Evolutionary conservation across 2,113 vertebrate species (phyloP), one percentile per base, ranked within the genome.

Genomic region (Acanthisitta chloris): DNA sequence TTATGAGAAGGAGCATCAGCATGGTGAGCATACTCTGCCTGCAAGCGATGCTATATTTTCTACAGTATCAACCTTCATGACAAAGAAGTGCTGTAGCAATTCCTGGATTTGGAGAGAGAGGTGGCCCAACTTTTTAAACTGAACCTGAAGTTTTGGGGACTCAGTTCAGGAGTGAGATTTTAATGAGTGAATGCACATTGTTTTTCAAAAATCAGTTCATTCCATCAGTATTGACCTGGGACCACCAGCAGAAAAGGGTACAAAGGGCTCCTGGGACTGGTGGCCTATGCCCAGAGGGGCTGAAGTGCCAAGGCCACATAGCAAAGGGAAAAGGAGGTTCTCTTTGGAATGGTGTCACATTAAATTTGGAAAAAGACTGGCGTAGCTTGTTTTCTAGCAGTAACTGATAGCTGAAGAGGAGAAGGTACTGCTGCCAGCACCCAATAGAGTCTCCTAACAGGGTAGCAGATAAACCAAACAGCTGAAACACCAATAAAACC

Each of bases 371-470:
- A 59, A 24, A 83, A 59, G 28, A 33, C 55, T n/a, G 42, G 31
- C 29, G 72, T n/a, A 7, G 5, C 34, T 74, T 82, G 5, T 65
- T 72, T 73, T 45, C 55, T 34, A 61, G 59, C 33, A 31, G 42
- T 33, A 73, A 25, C 20, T 77, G 69, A 21, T 43, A 59, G 38
- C 71, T 43, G 55, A 80, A 70, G 69, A 88, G 43, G 36, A 28
- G 26, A 52, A 14, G 33, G 14, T 71, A 36, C 15, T 16, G 36
- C 46, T 85, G 55, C 26, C 33, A 31, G 55, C 34, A 29, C 26
- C 42, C 1, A 1, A 51, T 0, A 0, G 17, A 17, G 14, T 29
- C 29, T 81, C 10, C 57, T 51, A 8, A 23, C 14, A 29, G 8
- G 19, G 14, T 7, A 64, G 31, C 36, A 65, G 40, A 72, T 45